Base-by-base conservation (phyloP, 1,140 invertebrate species). In the Ooceraea biroi region DNA sequence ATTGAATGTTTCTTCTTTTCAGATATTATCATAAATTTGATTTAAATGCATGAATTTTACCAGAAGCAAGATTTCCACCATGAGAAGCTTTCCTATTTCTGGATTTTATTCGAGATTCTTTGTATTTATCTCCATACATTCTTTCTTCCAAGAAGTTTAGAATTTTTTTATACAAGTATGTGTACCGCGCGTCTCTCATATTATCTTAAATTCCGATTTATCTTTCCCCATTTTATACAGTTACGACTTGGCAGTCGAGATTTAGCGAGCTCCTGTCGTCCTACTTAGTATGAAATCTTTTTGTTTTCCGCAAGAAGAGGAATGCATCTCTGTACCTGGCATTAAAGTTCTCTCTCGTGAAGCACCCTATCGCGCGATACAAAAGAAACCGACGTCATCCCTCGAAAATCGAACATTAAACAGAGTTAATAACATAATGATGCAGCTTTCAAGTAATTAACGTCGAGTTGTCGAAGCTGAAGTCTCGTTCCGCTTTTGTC, bases 241-340 rank as follows among this genome's bases (percentile, higher is more conserved):
- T 55, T 55, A 19, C 25, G 36, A 57, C 19, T 27, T 57, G 50
- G 36, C 12, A 58, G 17, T 12, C n/a, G 65, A 71, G 76, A 80
- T 58, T 80, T 57, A 69, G 22, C 17, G 50, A 78, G 22, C 12
- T 44, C 65, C 5, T 22, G 65, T 57, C 36, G 50, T 71, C 25
- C 50, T 71, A 80, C 36, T 80, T 80, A 71, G 50, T 36, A 1
- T 3, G 1, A 55, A 10, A 44, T 2, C n/a, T 71, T 80, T 80
- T 80, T 60, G 50, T 71, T 80, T 80, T 57, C 22, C 36, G 11
- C 36, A 55, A 69, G 61, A 78, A 78, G 30, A 30, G 14, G 52
- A 52, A 77, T 77, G 36, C 65, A 80, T 80, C 74, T 66, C 74
- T 44, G 61, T 44, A 71, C 36, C 50, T 80, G 65, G 76, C 65